phyloP scores from a whole-genome alignment of 1,140 invertebrate genomes.

The Drosophila watanabei region DNA sequence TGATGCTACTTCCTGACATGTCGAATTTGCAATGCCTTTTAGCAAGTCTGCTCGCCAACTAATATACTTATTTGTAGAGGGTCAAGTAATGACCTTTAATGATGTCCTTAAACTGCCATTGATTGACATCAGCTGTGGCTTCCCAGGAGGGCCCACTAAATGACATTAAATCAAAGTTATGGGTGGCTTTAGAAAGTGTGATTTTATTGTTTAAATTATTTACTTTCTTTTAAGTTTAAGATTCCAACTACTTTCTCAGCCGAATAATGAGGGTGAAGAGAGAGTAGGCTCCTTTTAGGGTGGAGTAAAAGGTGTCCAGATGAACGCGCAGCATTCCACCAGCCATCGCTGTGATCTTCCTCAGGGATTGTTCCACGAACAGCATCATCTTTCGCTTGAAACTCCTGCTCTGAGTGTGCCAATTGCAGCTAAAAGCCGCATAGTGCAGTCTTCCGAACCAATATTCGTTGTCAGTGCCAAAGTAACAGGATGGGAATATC shows the following conservation, averaged over 20 bases:
- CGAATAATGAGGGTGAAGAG: slow-evolving; percentile 67
- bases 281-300: slow-evolving; percentile 70
- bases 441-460: slow-evolving; percentile 62
- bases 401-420: slow-evolving; percentile 50
- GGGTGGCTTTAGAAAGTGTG: background rate
- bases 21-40: background rate
- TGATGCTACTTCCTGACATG: background rate
- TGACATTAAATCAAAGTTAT: background rate
- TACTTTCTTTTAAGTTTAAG: no score
- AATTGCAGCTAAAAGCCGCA: slow-evolving; percentile 73
- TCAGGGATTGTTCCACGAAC: slow-evolving; percentile 69
- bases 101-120: background rate
- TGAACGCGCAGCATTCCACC: slow-evolving; percentile 74
- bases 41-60: background rate
- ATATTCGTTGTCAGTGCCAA: slow-evolving; percentile 64
- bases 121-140: slow-evolving; percentile 1
- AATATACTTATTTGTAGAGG: background rate
- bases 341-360: slow-evolving; percentile 49
- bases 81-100: background rate
- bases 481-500: slow-evolving; percentile 78
- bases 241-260: slow-evolving; percentile 29
- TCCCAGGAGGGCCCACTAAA: background rate
- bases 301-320: slow-evolving; percentile 68
- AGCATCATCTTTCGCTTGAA: slow-evolving; percentile 74
- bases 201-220: background rate